These are phyloP conservation scores for Hiodon tergisus DNA, from an alignment of 2,113 vertebrate genomes.

Conservation along the genomic window DNA sequence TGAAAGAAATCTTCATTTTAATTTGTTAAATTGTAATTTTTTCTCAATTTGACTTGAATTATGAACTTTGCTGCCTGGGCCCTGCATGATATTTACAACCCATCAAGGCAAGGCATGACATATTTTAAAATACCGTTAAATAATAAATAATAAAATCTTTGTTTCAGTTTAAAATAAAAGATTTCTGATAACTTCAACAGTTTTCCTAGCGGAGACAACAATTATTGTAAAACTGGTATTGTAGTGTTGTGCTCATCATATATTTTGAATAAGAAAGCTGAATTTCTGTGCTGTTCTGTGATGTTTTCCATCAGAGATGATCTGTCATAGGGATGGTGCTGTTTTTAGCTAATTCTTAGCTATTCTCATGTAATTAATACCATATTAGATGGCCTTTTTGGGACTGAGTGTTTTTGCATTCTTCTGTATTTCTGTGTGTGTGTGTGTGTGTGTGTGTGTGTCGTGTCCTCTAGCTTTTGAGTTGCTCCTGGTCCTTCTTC, in stretches of 20 bases:
- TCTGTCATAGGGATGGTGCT: no score
- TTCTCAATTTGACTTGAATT: no score
- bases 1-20: no score
- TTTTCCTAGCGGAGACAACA: not conserved
- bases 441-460: not conserved
- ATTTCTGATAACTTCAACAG: no score
- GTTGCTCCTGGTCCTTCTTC: slow-evolving; percentile 66
- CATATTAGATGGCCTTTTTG: not conserved
- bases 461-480: slow-evolving; percentile 48
- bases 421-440: not conserved
- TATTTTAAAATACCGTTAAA: not conserved
- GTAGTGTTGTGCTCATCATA: not conserved
- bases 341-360: no score
- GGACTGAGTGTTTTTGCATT: not conserved
- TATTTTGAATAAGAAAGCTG: not conserved
- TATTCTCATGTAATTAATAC: no score
- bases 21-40: no score
- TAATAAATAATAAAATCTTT: no score
- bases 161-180: no score
- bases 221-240: slow-evolving; percentile 2
- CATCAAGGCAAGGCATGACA: not conserved
- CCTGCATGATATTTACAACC: no score
- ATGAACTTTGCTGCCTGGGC: no score
- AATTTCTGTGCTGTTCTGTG: not conserved
- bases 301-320: not conserved